Base-by-base conservation (phyloP, 2,888 invertebrate genomes). In the Andricus quercusramuli region DNA sequence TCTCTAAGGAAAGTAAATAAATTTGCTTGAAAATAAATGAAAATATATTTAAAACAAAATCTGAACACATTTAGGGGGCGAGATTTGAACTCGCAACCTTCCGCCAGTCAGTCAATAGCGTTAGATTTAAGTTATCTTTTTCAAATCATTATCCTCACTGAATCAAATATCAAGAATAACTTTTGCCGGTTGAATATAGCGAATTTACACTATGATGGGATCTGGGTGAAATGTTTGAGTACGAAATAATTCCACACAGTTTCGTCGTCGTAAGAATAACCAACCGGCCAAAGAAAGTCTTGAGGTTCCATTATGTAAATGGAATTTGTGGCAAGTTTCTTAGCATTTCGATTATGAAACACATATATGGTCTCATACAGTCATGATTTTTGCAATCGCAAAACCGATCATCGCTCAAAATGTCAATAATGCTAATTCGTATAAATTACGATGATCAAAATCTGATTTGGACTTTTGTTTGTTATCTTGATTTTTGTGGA, bases 281-380 rank as follows among this genome's bases (percentile, higher is more conserved):
- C 56, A 74, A 56, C 51, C 56, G 32, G 17, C 51, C 51, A 56
- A 74, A 74, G 74, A 74, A 74, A 74, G 74, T 74, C 56, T 74
- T 56, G 51, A 74, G 51, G 51, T 56, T 74, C 32, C 32, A 74
- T 74, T 74, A 74, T 74, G 56, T 74, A 74, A 74, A 56, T 74
- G 74, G 74, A 74, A 74, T 74, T 74, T 56, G 20, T 13, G 74
- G 56, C 29, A 74, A 74, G 74, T 74, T 47, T 74, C 51, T 74
- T 74, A 32, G 74, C 32, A 56, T 56, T 74, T 74, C 13, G 74
- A 74, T 74, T 74, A 74, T 74, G 56, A 74, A 74, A 74, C 74
- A 32, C 29, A 25, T 44, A 47, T 25, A 56, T 32, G 56, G 32
- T 29, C 51, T 70, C 47, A 74, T 51, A 51, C 8, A 51, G 17